Conservation (phyloP, 2,888 invertebrate genomes). For the Calliopum simillimum region DNA sequence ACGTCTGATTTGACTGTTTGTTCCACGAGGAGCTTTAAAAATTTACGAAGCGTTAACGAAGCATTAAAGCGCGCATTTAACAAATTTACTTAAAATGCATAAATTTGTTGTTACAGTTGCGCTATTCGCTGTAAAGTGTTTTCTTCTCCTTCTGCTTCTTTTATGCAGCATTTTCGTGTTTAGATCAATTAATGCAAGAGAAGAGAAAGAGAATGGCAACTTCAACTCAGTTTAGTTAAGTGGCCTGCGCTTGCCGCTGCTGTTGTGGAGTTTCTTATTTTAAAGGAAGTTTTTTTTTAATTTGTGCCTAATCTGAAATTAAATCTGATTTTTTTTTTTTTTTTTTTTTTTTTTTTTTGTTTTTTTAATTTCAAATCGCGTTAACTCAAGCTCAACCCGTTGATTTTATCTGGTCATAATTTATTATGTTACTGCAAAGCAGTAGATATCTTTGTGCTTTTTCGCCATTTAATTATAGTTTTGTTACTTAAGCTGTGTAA, state of each 20-base stretch:
- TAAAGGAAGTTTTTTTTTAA: slow-evolving; percentile 18
- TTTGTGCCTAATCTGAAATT: slow-evolving; percentile 18
- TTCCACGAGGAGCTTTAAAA: neutral
- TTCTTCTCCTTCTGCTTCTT: neutral
- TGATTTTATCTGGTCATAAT: slow-evolving; percentile 20
- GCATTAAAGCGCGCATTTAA: slow-evolving; percentile 66
- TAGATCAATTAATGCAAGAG: slow-evolving; percentile 19
- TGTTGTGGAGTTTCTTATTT: neutral
- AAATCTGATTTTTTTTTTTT: slow-evolving; percentile 13
- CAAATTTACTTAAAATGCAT: slow-evolving; percentile 61
- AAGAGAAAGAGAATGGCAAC: slow-evolving; percentile 6
- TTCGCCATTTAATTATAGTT: too few relatives aligned
- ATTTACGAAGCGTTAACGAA: slow-evolving; percentile 60
- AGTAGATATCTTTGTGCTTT: too few relatives aligned
- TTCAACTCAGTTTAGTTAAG: neutral
- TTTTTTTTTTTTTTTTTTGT: slow-evolving; percentile 5
- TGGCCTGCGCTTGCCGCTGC: slow-evolving; percentile 4
- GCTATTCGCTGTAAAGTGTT: neutral
- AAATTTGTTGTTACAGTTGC: slow-evolving; percentile 20
- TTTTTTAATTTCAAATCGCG: neutral
- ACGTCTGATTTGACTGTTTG: too few relatives aligned
- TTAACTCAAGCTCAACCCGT: slow-evolving; percentile 18
- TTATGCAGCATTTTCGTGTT: neutral
- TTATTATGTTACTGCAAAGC: neutral
- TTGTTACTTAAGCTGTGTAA: too few relatives aligned